phyloP scores from a whole-genome alignment of 2,113 vertebrate genomes.

The Mellivora capensis region DNA sequence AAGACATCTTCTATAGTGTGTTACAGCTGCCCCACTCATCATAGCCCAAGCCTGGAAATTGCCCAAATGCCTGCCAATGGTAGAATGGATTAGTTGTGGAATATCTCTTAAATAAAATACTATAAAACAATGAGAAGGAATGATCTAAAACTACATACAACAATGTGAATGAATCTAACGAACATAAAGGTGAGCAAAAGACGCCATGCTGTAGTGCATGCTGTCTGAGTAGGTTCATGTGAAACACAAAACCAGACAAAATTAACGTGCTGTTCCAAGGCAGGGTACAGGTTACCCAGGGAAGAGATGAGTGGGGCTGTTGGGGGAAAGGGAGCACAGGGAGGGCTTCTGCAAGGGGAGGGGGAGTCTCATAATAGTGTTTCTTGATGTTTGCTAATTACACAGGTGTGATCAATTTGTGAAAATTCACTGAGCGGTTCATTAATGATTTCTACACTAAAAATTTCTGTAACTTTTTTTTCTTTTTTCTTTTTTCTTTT shows the following conservation, averaged over 20 bases:
- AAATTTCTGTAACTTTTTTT: background rate
- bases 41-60: background rate
- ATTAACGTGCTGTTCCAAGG: background rate
- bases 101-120: background rate
- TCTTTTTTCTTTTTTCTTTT: background rate
- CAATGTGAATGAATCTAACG: background rate
- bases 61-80: background rate
- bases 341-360: background rate
- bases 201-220: background rate
- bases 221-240: background rate
- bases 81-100: background rate
- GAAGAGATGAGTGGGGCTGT: background rate
- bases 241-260: background rate
- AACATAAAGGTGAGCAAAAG: background rate
- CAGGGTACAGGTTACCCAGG: background rate
- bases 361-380: background rate
- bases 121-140: background rate
- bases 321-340: background rate
- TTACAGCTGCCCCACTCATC: background rate
- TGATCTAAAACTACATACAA: background rate
- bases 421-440: background rate
- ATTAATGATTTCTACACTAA: slow-evolving; percentile 23
- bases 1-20: background rate
- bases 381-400: slow-evolving; percentile 18
- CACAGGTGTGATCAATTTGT: background rate